Conservation (phyloP, 2,113 vertebrate species). For the Chionis minor region DNA sequence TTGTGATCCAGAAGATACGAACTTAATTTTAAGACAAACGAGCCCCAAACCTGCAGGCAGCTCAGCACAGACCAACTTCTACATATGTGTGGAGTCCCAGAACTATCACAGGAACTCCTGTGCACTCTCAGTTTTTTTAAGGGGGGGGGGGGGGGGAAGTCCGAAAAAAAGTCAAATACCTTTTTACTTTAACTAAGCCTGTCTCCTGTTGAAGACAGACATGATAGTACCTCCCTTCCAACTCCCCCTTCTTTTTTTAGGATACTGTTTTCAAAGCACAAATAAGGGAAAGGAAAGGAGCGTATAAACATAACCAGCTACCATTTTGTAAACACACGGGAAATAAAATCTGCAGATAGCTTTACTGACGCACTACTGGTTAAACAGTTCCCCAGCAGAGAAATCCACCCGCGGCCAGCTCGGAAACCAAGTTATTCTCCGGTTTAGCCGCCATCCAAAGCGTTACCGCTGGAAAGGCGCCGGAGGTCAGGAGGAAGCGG, state of each 20-base stretch:
- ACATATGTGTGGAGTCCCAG: accelerated
- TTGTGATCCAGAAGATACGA: background rate
- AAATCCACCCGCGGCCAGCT: background rate
- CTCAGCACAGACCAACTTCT: background rate
- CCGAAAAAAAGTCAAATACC: background rate
- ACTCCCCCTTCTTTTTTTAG: background rate
- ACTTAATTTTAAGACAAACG: background rate
- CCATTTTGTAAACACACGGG: background rate
- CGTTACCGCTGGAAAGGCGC: background rate
- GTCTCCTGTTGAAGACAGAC: background rate
- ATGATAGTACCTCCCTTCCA: background rate
- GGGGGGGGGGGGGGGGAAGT: no score
- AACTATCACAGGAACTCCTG: background rate
- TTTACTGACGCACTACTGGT: background rate
- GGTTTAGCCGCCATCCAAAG: accelerated
- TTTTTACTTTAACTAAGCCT: background rate
- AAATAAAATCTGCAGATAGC: background rate
- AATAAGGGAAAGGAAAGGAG: background rate
- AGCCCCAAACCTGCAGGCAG: background rate
- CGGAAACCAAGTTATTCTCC: accelerated
- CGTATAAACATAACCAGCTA: background rate
- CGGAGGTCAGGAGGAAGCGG: background rate
- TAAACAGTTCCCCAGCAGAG: background rate
- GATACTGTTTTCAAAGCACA: background rate
- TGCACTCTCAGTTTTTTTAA: background rate